Evolutionary conservation across 2,888 invertebrate species (phyloP).

Genomic region (Furcula furcula): DNA sequence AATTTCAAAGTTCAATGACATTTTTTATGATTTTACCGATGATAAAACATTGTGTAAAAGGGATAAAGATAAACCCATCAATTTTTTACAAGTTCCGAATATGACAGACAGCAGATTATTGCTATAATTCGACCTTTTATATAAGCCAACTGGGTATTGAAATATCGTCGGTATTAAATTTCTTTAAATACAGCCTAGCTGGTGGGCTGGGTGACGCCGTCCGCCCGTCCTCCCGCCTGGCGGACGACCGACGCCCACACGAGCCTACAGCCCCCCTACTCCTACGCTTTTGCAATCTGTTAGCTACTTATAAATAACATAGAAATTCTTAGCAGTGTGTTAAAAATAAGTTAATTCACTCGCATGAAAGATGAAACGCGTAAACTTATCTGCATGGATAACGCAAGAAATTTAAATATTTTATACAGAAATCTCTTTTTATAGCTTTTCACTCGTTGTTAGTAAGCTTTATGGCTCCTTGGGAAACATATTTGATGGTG

Average conservation of each 20-base stretch:
- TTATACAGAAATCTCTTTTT: no score
- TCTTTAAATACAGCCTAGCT: constrained; percentile 22
- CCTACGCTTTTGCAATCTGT: constrained; percentile 26
- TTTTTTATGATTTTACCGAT: no score
- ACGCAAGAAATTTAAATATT: no score
- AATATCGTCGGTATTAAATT: constrained; percentile 21
- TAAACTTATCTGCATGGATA: no score
- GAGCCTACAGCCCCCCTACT: constrained; percentile 8
- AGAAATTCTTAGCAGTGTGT: neutral
- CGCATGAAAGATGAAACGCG: neutral
- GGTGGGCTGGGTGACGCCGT: constrained; percentile 9
- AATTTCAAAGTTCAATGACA: no score
- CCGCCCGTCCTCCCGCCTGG: constrained; percentile 2
- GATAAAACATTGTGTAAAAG: no score
- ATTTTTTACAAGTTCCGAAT: neutral
- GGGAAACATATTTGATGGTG: no score
- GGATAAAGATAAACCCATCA: neutral
- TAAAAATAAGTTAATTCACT: neutral
- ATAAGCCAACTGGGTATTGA: constrained; percentile 16
- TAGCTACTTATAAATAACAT: constrained; percentile 6
- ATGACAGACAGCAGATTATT: constrained; percentile 4
- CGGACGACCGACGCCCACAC: constrained; percentile 20
- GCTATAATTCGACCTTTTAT: constrained; percentile 19
- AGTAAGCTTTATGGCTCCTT: no score
- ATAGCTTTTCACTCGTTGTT: no score